A percentile compares a stretch with the other conserved stretches of the same genome.
These are phyloP conservation scores for Tipula vernalis DNA, from an alignment of 2,888 invertebrate genomes.

Conservation along the genomic window DNA sequence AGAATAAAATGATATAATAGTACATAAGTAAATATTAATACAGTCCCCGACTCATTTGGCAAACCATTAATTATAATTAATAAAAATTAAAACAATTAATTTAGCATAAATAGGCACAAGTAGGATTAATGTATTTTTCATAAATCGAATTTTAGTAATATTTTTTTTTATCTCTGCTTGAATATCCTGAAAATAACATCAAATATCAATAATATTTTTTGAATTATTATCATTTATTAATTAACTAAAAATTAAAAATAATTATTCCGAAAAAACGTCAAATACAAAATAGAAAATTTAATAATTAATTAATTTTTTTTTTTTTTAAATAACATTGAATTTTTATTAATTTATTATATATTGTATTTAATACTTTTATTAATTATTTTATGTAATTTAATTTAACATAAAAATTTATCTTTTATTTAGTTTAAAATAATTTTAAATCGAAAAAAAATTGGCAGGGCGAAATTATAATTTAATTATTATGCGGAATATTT, in stretches of 20 bases:
- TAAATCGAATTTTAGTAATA: not conserved
- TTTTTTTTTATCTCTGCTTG: not conserved
- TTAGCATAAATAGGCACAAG: conserved; percentile 4
- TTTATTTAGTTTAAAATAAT: not conserved
- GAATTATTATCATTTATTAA: not conserved
- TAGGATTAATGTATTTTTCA: not conserved
- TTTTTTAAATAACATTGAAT: not conserved
- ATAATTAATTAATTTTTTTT: not conserved
- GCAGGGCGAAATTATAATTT: not conserved
- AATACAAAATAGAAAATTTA: not conserved
- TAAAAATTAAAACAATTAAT: not conserved
- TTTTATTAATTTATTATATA: not conserved
- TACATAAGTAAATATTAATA: not conserved
- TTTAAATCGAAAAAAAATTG: not conserved
- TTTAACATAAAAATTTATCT: not conserved
- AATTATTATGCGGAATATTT: not conserved
- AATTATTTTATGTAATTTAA: not conserved
- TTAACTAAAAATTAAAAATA: not conserved
- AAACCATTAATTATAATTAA: not conserved
- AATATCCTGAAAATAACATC: not conserved
- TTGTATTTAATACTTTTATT: not conserved
- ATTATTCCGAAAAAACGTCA: not conserved
- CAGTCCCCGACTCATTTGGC: not conserved
- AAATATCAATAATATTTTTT: not conserved
- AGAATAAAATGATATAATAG: not conserved